Base-by-base conservation (phyloP, 2,888 invertebrate genomes). In the Eumerus sabulonum region DNA sequence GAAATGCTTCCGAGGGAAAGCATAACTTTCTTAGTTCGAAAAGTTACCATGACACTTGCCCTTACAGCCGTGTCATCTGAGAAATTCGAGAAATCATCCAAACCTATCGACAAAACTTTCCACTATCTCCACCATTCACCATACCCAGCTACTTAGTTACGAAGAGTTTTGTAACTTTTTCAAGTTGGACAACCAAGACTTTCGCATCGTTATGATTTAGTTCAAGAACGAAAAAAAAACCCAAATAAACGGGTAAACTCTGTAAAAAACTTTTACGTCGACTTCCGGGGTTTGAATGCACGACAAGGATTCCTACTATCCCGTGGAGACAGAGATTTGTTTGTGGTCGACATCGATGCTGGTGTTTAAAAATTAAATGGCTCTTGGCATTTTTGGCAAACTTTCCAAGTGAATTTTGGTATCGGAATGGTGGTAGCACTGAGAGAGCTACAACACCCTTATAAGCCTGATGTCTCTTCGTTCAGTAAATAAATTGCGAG, bases 301-400 rank as follows among this genome's bases (percentile, higher is more conserved):
- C 57, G 63, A 60, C 36, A 60, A 51, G 40, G 42, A 62, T 50
- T 35, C 35, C 45, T 35, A 38, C 45, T 50, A 2, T 38, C 38
- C 19, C 13, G 18, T 7, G 40, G n/a, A 51, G n/a, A n/a, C n/a
- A 27, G 14, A 12, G 38, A 35, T 18, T 76, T 40, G 47, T 11
- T 18, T 9, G 18, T 16, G 13, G 16, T 9, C 1, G 54, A 11
- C 5, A 17, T 40, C 13, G 50, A 59, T 57, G 47, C 14, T 18
- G 50, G 66, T 42, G 73, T 47, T 59, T 48, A 19, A 50, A 56
- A 40, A 68, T 68, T 64, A 59, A 73, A 79, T 68, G 72, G 47
- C 62, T 73, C 57, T 62, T 79, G 74, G 74, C 74, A 79, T 66
- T 73, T 56, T 62, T 79, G 74, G 74, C 74, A 79, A 38, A 74